A percentile compares a stretch with the other conserved stretches of the same genome.
Conservation (phyloP, 64 coral and sea anemone genomes). For the Pachyseris speciosa region DNA sequence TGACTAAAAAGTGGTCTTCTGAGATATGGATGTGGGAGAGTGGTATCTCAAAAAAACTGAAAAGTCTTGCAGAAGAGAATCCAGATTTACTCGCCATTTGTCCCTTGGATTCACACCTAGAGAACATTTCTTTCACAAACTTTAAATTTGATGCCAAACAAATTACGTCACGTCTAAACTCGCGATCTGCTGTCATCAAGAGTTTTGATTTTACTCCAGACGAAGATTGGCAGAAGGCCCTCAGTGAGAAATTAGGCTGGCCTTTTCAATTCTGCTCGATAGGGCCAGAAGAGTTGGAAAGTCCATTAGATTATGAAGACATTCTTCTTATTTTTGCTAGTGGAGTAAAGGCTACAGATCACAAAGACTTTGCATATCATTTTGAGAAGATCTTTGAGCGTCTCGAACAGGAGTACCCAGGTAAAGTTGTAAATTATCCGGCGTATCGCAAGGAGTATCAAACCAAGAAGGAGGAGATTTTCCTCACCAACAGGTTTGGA, state of each 20-base stretch:
- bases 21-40: constrained; percentile 23
- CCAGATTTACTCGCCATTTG: not conserved
- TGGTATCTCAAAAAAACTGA: not conserved
- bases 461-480: not conserved
- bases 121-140: not conserved
- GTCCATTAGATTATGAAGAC: not conserved
- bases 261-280: not conserved
- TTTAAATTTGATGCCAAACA: not conserved
- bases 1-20: constrained; percentile 1
- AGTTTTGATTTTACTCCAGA: not conserved
- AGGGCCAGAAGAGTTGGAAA: not conserved
- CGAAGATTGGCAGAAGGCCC: not conserved
- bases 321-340: not conserved
- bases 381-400: not conserved
- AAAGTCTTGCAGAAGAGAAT: not conserved
- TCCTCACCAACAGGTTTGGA: not conserved
- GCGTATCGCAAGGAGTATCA: not conserved
- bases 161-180: not conserved
- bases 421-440: not conserved
- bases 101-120: not conserved
- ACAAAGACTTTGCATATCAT: not conserved
- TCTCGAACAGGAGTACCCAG: not conserved
- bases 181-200: not conserved
- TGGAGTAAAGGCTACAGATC: not conserved
- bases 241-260: not conserved